A percentile compares a stretch with the other conserved stretches of the same genome.
Evolutionary conservation across 37 sponge, comb jelly and placozoan genomes (phyloP).

Genomic region (Corticium candelabrum): DNA sequence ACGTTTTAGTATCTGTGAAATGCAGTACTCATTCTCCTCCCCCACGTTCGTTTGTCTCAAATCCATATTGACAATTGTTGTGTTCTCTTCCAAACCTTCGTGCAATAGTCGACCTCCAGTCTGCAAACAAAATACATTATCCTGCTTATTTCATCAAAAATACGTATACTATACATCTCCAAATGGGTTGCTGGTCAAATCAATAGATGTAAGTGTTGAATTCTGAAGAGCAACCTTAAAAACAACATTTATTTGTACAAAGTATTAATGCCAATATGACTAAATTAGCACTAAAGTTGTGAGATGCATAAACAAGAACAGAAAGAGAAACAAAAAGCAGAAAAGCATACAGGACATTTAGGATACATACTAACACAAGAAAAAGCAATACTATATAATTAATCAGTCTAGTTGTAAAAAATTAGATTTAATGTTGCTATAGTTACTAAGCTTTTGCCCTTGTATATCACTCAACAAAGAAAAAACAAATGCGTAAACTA

Average conservation of each 20-base stretch:
- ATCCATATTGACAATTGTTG: slow-evolving; percentile 53
- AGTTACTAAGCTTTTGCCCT: no score
- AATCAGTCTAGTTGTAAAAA: no score
- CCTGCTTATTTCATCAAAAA: neutral
- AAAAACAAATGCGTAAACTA: neutral
- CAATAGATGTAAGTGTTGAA: slow-evolving; percentile 41
- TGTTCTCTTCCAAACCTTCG: slow-evolving; percentile 90
- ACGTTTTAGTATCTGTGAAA: slow-evolving; percentile 64
- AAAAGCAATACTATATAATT: no score
- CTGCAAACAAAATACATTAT: slow-evolving; percentile 12
- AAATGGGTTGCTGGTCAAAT: slow-evolving; percentile 65
- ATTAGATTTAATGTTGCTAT: no score
- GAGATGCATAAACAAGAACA: no score
- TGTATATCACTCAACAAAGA: neutral
- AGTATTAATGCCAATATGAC: no score
- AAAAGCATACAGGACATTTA: no score
- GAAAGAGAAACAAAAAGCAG: no score
- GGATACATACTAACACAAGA: no score
- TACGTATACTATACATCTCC: slow-evolving; percentile 42
- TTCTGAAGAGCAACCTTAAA: slow-evolving; percentile 54
- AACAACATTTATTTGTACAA: no score
- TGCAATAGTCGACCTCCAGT: slow-evolving; percentile 66
- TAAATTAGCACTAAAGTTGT: no score
- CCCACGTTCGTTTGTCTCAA: slow-evolving; percentile 76
- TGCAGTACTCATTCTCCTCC: slow-evolving; percentile 87